These are phyloP conservation scores for Pedionomus torquatus DNA, from an alignment of 2,113 vertebrate species.

Conservation along the genomic window DNA sequence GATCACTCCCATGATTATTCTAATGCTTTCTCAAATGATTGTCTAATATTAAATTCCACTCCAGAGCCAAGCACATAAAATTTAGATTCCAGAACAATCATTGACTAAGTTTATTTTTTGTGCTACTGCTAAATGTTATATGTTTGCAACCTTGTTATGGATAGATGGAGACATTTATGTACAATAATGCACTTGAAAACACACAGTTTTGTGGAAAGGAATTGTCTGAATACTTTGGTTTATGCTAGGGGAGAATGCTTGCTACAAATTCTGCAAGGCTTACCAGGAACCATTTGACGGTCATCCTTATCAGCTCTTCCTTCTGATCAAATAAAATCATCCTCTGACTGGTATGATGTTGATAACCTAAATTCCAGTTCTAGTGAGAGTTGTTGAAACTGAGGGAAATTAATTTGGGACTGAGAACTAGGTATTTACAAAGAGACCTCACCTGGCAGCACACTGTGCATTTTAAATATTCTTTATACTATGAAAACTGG, in stretches of 20 bases:
- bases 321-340: slow-evolving; percentile 36
- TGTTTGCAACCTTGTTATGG: neutral
- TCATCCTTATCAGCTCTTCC: neutral
- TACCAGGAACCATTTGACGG: neutral
- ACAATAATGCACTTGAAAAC: neutral
- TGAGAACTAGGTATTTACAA: neutral
- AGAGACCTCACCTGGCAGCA: neutral
- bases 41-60: neutral
- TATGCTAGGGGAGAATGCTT: neutral
- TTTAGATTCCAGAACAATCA: neutral
- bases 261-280: neutral
- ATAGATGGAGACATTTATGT: neutral
- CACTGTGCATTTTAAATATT: neutral
- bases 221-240: neutral
- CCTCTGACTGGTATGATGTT: neutral
- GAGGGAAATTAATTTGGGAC: neutral
- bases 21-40: neutral
- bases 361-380: slow-evolving; percentile 24
- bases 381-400: neutral
- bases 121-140: neutral
- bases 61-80: neutral
- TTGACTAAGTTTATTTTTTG: neutral
- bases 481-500: neutral
- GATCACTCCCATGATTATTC: neutral
- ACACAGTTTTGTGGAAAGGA: neutral